Percentiles rank a stretch among this genome's conserved stretches.
Evolutionary conservation across 2,113 vertebrate species (phyloP).

Genomic region (Scartelaos histophorus): DNA sequence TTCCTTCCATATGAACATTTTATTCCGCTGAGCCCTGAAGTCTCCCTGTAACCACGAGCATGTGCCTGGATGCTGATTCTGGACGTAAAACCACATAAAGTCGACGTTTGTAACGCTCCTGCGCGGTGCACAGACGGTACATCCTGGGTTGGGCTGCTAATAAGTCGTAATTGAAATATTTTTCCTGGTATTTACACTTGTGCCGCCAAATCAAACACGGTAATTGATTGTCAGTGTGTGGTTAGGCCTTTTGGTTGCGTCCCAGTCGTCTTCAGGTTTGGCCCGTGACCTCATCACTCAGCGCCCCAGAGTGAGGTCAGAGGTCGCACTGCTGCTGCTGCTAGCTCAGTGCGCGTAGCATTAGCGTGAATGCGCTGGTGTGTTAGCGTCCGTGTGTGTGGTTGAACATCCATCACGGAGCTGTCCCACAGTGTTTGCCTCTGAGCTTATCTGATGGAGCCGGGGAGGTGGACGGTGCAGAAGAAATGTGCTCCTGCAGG

Average conservation of each 20-base stretch:
- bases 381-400: conserved; percentile 10
- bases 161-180: no score
- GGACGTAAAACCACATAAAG: no score
- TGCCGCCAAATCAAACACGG: neutral
- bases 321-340: conserved; percentile 31
- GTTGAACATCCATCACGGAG: conserved; percentile 44
- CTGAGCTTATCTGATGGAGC: no score
- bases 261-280: conserved; percentile 62
- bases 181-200: neutral
- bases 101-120: no score
- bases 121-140: no score
- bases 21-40: neutral
- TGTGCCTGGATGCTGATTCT: neutral
- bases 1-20: neutral
- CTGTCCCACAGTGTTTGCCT: no score
- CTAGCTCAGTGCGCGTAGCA: conserved; percentile 6
- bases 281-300: conserved; percentile 71
- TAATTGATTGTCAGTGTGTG: conserved; percentile 29
- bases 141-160: no score
- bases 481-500: no score
- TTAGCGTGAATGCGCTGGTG: neutral
- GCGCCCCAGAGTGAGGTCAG: conserved; percentile 55
- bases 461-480: no score
- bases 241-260: conserved; percentile 32
- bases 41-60: neutral